These are phyloP conservation scores for Danionella cerebrum DNA, from an alignment of 2,113 vertebrate genomes.

Conservation along the genomic window DNA sequence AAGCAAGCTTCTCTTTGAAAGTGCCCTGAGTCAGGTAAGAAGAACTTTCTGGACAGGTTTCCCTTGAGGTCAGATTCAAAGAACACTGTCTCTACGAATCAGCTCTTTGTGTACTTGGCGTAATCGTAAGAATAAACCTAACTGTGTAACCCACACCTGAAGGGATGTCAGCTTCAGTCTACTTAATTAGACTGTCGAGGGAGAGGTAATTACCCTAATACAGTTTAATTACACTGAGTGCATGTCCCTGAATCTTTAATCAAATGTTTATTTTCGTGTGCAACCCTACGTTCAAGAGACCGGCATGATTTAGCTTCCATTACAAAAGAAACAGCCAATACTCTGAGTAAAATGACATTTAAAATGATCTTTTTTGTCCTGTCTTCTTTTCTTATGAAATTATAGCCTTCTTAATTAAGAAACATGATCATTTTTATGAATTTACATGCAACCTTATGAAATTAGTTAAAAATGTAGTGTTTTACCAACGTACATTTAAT, in stretches of 20 bases:
- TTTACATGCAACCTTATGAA: no score
- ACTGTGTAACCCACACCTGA: constrained; percentile 51
- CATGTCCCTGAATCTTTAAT: constrained; percentile 53
- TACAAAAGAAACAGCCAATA: neutral
- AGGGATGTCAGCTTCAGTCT: constrained; percentile 43
- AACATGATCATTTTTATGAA: no score
- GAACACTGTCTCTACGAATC: neutral
- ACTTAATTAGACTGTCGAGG: constrained; percentile 51
- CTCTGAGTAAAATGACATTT: no score
- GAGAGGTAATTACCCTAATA: constrained; percentile 57
- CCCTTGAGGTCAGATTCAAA: neutral
- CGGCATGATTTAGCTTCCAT: neutral
- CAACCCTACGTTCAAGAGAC: neutral
- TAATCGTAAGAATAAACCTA: constrained; percentile 39
- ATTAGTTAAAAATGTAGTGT: no score
- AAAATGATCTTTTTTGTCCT: no score
- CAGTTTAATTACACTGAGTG: constrained; percentile 58
- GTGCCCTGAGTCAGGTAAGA: neutral
- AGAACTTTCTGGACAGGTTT: neutral
- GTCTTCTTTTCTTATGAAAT: no score
- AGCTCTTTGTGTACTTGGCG: neutral
- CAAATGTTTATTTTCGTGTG: constrained; percentile 19
- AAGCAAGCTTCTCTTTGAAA: neutral
- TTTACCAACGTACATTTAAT: no score
- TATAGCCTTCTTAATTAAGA: no score